phyloP scores from a whole-genome alignment of 2,113 vertebrate genomes.

The Gambusia affinis region DNA sequence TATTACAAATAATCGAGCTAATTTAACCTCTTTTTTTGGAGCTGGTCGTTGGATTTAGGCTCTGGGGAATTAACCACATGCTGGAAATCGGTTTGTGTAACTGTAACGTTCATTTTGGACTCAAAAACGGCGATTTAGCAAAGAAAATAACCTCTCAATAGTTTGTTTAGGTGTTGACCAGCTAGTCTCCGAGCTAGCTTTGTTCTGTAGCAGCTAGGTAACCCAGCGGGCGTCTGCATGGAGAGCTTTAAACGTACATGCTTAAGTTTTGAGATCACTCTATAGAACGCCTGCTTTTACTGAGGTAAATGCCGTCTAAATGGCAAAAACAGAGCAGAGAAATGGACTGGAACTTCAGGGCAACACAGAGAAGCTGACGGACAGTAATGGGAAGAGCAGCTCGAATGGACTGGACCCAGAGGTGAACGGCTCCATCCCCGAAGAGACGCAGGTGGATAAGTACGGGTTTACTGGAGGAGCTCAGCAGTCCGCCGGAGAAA shows the following conservation, averaged over 20 bases:
- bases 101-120: not conserved
- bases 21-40: not conserved
- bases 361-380: constrained; percentile 78
- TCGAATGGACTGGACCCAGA: constrained; percentile 79
- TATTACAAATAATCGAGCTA: not conserved
- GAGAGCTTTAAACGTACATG: constrained; percentile 1
- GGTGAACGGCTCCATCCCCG: constrained; percentile 77
- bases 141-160: not conserved
- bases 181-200: constrained; percentile 29
- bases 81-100: not conserved
- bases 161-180: not conserved
- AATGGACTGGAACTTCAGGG: constrained; percentile 79
- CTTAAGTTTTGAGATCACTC: constrained; percentile 1
- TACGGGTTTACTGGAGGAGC: constrained; percentile 91
- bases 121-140: not conserved
- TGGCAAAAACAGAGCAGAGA: constrained; percentile 70
- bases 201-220: not conserved
- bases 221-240: constrained; percentile 20
- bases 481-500: constrained; percentile 78
- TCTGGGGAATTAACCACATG: not conserved
- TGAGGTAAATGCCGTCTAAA: constrained; percentile 58
- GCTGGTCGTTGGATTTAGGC: not conserved
- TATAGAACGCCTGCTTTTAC: not conserved
- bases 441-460: constrained; percentile 85
- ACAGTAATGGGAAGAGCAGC: constrained; percentile 45